These are phyloP conservation scores for Oncorhynchus clarkii DNA, from an alignment of 2,113 vertebrate species.

Conservation along the genomic window DNA sequence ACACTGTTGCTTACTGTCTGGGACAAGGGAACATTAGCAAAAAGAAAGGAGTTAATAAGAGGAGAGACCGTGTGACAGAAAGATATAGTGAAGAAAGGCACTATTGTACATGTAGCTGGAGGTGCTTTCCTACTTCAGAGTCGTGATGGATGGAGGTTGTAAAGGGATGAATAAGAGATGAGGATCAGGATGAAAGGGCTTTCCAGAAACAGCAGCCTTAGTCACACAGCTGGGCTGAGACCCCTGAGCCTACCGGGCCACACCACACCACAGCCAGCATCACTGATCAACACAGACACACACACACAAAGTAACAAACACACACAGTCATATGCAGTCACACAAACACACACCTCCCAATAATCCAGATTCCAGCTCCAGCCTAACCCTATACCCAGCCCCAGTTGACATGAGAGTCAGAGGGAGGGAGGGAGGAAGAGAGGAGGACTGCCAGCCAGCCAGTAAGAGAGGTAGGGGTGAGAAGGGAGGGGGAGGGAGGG, in stretches of 20 bases:
- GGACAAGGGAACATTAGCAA: neutral
- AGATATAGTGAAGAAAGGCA: conserved; percentile 26
- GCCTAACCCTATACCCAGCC: conserved; percentile 21
- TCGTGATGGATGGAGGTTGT: conserved; percentile 65
- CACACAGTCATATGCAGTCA: no score
- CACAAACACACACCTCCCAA: conserved; percentile 52
- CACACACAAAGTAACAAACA: no score
- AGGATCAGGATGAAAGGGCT: conserved; percentile 63
- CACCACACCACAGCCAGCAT: conserved; percentile 16
- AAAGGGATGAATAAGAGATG: conserved; percentile 74
- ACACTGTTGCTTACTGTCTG: neutral
- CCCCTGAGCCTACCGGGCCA: neutral
- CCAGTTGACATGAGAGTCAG: no score
- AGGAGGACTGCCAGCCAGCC: neutral
- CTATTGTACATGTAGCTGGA: conserved; percentile 55
- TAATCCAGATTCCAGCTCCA: conserved; percentile 66
- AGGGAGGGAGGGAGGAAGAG: conserved; percentile 4
- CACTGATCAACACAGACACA: no score
- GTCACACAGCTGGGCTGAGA: conserved; percentile 23
- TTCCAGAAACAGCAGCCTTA: no score
- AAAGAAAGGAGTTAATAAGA: neutral
- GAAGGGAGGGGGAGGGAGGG: conserved; percentile 32
- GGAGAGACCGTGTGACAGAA: neutral
- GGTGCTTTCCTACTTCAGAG: conserved; percentile 69
- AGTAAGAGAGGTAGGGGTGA: conserved; percentile 6